phyloP scores from a whole-genome alignment of 1,140 invertebrate species.

The Drosophila pseudoananassae region DNA sequence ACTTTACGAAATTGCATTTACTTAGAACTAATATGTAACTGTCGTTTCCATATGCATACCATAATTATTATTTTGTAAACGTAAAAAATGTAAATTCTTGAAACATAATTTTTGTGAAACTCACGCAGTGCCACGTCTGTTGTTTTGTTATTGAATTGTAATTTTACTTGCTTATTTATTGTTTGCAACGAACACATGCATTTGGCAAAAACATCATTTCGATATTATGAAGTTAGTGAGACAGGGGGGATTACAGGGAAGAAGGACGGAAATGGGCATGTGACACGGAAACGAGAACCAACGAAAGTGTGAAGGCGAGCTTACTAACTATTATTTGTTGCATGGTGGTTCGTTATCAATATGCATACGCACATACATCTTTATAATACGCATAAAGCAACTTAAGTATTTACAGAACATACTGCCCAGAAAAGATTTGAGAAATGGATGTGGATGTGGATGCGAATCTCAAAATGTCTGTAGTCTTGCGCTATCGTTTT shows the following conservation, averaged over 20 bases:
- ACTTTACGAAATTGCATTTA: constrained; percentile 81
- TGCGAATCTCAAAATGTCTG: constrained; percentile 40
- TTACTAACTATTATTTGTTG: constrained; percentile 76
- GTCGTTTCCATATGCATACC: constrained; percentile 66
- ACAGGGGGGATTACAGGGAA: not conserved
- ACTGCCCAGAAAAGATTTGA: constrained; percentile 41
- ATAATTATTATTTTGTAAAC: constrained; percentile 57
- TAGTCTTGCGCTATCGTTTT: constrained; percentile 36
- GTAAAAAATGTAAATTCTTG: constrained; percentile 73
- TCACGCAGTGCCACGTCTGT: constrained; percentile 53
- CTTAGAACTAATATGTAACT: constrained; percentile 77
- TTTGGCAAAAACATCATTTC: constrained; percentile 65
- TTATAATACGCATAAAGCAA: constrained; percentile 32
- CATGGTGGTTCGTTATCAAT: constrained; percentile 57
- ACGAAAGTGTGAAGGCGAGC: constrained; percentile 50
- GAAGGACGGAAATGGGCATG: constrained; percentile 52
- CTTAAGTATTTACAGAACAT: constrained; percentile 77
- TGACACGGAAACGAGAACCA: constrained; percentile 31
- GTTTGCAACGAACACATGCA: constrained; percentile 75
- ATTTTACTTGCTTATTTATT: constrained; percentile 42
- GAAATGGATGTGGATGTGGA: constrained; percentile 15
- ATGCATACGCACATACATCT: constrained; percentile 37
- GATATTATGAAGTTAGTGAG: constrained; percentile 7
- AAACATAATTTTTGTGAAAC: constrained; percentile 71
- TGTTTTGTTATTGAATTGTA: constrained; percentile 19